These are phyloP conservation scores for Zapornia atra DNA, from an alignment of 2,113 vertebrate genomes.

Conservation along the genomic window DNA sequence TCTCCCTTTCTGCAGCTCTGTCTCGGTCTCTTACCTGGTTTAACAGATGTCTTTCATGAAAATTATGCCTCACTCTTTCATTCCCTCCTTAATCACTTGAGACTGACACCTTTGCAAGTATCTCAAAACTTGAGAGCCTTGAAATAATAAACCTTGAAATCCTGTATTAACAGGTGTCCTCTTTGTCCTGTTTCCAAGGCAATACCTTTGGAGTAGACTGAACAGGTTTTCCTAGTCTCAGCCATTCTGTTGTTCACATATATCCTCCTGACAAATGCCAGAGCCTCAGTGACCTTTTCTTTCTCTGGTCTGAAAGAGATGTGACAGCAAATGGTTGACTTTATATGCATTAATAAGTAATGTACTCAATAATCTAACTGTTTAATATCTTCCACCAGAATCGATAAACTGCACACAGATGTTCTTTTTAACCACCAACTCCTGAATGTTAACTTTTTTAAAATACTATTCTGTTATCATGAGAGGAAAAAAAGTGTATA, in stretches of 20 bases:
- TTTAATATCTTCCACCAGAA: not conserved
- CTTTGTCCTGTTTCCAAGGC: not conserved
- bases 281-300: not conserved
- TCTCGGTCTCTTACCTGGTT: not conserved
- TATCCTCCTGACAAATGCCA: not conserved
- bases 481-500: not conserved
- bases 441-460: not conserved
- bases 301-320: not conserved
- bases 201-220: not conserved
- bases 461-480: not conserved
- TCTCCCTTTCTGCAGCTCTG: not conserved
- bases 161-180: not conserved
- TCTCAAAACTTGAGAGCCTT: not conserved
- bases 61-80: not conserved
- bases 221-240: not conserved
- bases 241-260: not conserved
- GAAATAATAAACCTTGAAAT: not conserved
- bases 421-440: not conserved
- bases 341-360: not conserved
- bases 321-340: not conserved
- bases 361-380: not conserved
- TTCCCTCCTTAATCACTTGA: not conserved
- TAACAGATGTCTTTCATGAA: not conserved
- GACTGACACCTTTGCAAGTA: not conserved
- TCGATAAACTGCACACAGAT: not conserved